Evolutionary conservation across 2,113 vertebrate genomes (phyloP), one percentile per base, ranked within the genome.

Genomic region (Crotalus viridis): DNA sequence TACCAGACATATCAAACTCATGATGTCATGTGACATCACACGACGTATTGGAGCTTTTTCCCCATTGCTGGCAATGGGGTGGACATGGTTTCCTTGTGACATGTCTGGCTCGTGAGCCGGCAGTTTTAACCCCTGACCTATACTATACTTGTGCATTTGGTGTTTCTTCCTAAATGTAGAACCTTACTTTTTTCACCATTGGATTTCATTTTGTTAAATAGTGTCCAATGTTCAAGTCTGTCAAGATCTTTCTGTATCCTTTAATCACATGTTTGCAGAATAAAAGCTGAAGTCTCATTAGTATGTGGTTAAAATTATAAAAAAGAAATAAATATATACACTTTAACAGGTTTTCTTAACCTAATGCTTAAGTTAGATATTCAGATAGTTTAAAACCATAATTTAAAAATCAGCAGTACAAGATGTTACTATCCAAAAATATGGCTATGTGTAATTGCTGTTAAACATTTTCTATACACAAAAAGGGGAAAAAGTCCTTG

Each of bases 401-500:
- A 0, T 2, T 91, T 9, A 1, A 52, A 54, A 43, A 0, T 64
- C 10, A 0, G 0, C 7, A 21, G 69, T 0, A 4, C 54, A 43
- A 17, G n/a, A 24, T 10, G 85, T 51, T 59, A 87, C 22, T 91
- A 88, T 52, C 89, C 39, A 5, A 93, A 89, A 90, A 12, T 92
- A 54, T 55, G 2, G n/a, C 52, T 10, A n/a, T 51, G 0, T 93
- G 13, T 0, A 0, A 81, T 90, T 91, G 5, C 3, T 1, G 61
- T 69, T 96, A 88, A 22, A 90, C 92, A 92, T 87, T 24, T 59
- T 43, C 3, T 28, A 24, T 43, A 24, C 28, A 39, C 51, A 59
- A 24, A 54, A 21, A 52, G 59, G 22, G 17, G 17, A 5, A 21
- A 81, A 69, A 69, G 74, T 21, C 74, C 97, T 96, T 95, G 92